Evolutionary conservation across 2,113 vertebrate genomes (phyloP).

Genomic region (Prionailurus bengalensis): DNA sequence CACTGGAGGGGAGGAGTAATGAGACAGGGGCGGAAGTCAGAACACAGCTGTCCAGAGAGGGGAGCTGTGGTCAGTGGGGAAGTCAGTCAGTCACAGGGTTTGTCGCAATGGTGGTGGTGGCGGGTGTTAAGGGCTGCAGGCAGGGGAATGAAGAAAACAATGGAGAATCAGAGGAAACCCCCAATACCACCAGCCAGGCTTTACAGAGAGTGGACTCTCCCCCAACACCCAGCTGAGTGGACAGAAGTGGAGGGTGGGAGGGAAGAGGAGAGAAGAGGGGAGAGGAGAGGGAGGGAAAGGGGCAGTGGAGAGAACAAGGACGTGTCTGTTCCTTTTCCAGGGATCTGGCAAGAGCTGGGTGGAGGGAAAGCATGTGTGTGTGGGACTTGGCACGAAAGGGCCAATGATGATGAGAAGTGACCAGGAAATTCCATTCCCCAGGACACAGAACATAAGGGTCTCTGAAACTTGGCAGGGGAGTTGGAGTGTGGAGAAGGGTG

Average conservation of each 20-base stretch:
- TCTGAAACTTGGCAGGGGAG: slow-evolving; percentile 71
- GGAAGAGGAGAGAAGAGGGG: neutral
- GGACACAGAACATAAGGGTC: slow-evolving; percentile 65
- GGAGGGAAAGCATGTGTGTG: slow-evolving; percentile 69
- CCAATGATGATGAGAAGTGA: slow-evolving; percentile 67
- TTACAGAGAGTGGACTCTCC: neutral
- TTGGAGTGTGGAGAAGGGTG: slow-evolving; percentile 17
- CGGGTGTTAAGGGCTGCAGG: neutral
- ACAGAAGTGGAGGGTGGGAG: slow-evolving; percentile 62
- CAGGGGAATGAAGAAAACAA: slow-evolving; percentile 74
- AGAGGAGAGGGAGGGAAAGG: neutral
- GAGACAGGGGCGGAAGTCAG: slow-evolving; percentile 21
- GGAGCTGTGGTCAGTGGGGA: slow-evolving; percentile 53
- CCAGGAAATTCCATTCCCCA: slow-evolving; percentile 81
- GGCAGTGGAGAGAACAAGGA: slow-evolving; percentile 75
- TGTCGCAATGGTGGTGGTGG: neutral
- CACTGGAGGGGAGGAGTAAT: slow-evolving; percentile 19
- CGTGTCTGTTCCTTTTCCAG: slow-evolving; percentile 78
- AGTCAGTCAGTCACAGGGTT: slow-evolving; percentile 56
- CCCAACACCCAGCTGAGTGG: slow-evolving; percentile 15
- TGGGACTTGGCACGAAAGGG: slow-evolving; percentile 70
- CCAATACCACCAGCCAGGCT: slow-evolving; percentile 80
- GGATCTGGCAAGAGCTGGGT: slow-evolving; percentile 74
- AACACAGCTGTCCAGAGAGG: neutral
- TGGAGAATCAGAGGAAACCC: slow-evolving; percentile 81